A percentile compares a stretch with the other conserved stretches of the same genome.
Conservation (phyloP, 2,888 invertebrate species). For the Eupeodes luniger region DNA sequence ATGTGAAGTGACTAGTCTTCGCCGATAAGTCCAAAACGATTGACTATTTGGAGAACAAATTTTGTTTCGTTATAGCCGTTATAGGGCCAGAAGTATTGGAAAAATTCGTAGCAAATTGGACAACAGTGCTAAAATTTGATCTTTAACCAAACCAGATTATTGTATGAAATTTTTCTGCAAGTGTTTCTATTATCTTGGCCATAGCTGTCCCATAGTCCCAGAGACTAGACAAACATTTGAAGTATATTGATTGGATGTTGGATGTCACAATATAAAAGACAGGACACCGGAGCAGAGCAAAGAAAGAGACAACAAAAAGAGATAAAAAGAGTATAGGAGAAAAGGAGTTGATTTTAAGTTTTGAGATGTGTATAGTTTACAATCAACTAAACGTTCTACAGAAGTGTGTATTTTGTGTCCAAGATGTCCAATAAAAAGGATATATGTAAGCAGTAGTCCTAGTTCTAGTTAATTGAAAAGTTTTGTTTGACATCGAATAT, state of each 20-base stretch:
- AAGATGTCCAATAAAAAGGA: background rate
- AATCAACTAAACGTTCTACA: background rate
- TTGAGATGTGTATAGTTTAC: slow-evolving; percentile 4
- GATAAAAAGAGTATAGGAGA: background rate
- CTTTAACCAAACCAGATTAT: no score
- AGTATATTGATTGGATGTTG: slow-evolving; percentile 57
- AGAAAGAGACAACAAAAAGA: background rate
- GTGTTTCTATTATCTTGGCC: no score
- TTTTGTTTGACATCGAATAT: background rate
- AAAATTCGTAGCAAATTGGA: no score
- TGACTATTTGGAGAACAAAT: no score
- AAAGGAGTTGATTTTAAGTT: background rate
- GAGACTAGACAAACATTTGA: slow-evolving; percentile 49
- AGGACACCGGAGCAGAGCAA: background rate
- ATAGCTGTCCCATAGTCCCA: no score
- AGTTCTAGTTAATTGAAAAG: background rate
- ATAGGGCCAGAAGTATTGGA: no score
- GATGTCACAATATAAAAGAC: slow-evolving; percentile 1
- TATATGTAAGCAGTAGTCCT: no score
- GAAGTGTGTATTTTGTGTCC: background rate
- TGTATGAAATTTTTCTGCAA: no score
- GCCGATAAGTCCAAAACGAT: no score
- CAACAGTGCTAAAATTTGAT: no score
- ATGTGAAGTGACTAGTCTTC: no score
- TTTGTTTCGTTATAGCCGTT: no score